phyloP scores from a whole-genome alignment of 2,888 invertebrate species.

The Acronicta alni region DNA sequence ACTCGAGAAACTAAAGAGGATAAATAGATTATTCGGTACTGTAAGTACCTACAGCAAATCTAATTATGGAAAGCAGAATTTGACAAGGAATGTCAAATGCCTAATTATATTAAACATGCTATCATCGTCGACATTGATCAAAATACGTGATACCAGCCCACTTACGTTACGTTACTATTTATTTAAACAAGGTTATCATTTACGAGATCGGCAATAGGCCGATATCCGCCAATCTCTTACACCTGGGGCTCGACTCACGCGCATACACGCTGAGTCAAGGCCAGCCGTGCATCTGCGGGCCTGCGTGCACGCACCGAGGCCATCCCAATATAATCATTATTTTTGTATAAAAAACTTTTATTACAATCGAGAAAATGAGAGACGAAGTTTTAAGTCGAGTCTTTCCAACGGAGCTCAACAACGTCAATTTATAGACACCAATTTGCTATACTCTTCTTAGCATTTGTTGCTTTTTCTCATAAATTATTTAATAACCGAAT shows the following conservation, averaged over 20 bases:
- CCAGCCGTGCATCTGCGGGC: constrained; percentile 64
- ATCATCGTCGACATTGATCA: not conserved
- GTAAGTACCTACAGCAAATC: too few species aligned
- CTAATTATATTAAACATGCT: too few species aligned
- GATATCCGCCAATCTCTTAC: constrained; percentile 45
- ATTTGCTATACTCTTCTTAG: constrained; percentile 12
- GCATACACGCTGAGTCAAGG: constrained; percentile 64
- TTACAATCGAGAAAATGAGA: constrained; percentile 46
- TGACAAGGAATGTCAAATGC: too few species aligned
- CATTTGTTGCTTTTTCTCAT: constrained; percentile 2
- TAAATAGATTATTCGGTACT: too few species aligned
- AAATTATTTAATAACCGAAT: constrained; percentile 4
- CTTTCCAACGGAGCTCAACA: constrained; percentile 16
- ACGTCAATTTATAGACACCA: constrained; percentile 12
- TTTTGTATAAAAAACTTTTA: constrained; percentile 63
- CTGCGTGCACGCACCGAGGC: constrained; percentile 58
- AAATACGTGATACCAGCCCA: not conserved
- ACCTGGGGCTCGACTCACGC: constrained; percentile 37
- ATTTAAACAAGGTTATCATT: constrained; percentile 7
- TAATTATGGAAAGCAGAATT: too few species aligned
- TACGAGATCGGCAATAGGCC: constrained; percentile 22
- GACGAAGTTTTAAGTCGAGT: constrained; percentile 42
- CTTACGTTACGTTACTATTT: constrained; percentile 9
- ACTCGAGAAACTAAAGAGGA: not conserved
- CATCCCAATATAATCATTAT: constrained; percentile 66